Base-by-base conservation (phyloP, 1,140 invertebrate genomes). In the Caenorhabditis inopinata region DNA sequence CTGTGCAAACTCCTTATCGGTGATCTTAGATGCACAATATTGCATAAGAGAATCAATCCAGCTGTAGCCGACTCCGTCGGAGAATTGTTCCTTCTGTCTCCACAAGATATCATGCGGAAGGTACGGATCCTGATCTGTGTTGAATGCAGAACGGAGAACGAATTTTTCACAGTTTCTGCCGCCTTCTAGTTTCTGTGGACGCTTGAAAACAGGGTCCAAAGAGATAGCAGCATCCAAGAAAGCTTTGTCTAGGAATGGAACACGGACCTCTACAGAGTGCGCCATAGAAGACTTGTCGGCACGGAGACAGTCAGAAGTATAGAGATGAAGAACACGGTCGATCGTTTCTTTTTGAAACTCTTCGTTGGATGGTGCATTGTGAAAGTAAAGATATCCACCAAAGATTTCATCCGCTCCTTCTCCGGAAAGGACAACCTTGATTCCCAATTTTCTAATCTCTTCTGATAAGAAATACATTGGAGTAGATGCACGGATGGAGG, bases 321-420 rank as follows among this genome's bases (percentile, higher is more conserved):
- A 81, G 12, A 88, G 84, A 25, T 83, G 62, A 21, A 82, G 74
- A 35, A 88, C 87, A 29, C 87, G 84, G 12, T 85, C 83, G 68
- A 88, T 87, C 5, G 86, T 87, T 68, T 87, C 86, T 81, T 87
- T 87, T 35, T 88, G 87, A 79, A 88, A 88, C 42, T 88, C 87
- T 48, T 85, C 86, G 42, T 85, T 79, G 46, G 74, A 84, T 3
- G 87, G 87, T 9, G 87, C 87, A 78, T 88, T 89, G 58, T 89
- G 86, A 78, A 88, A 88, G 76, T 88, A 88, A 46, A 89, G 80
- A 80, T 88, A 88, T 73, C 87, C 87, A 16, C 87, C 87, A 75
- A 88, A 88, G 62, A 88, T 88, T 74, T 88, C 87, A 75, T 88
- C 87, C 58, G 87, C 84, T 38, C 87, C 87, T 68, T 88, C 87